Conservation (phyloP, 2,113 vertebrate species). For the Poeciliopsis turrubarensis region DNA sequence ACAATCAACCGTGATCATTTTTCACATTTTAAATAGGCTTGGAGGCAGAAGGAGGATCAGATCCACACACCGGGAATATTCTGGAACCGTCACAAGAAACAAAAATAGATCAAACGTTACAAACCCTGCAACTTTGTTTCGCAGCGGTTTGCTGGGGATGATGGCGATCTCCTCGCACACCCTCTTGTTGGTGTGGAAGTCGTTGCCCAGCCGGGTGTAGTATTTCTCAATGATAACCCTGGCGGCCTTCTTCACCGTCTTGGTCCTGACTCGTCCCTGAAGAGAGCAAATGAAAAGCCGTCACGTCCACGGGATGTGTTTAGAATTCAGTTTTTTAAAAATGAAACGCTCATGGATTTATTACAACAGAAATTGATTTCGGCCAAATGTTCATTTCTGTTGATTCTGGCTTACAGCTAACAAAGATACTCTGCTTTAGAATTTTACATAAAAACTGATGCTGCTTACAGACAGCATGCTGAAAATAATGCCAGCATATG, state of each 20-base stretch:
- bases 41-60: no score
- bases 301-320: background rate
- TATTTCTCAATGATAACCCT: slow-evolving; percentile 98
- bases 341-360: background rate
- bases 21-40: no score
- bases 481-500: no score
- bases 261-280: slow-evolving; percentile 91
- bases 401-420: no score
- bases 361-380: background rate
- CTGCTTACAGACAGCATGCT: no score
- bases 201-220: slow-evolving; percentile 94
- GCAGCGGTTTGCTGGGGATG: slow-evolving; percentile 96
- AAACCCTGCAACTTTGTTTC: slow-evolving; percentile 97
- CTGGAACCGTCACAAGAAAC: background rate
- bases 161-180: slow-evolving; percentile 99
- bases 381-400: background rate
- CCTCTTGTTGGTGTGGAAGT: slow-evolving; percentile 98
- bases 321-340: background rate
- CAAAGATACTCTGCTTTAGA: no score
- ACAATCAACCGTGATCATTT: no score
- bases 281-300: background rate
- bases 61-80: background rate
- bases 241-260: slow-evolving; percentile 97
- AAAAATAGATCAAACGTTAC: background rate
- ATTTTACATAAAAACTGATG: no score